Conservation (phyloP, 1,140 invertebrate species). For the Drosophila ohnishii region DNA sequence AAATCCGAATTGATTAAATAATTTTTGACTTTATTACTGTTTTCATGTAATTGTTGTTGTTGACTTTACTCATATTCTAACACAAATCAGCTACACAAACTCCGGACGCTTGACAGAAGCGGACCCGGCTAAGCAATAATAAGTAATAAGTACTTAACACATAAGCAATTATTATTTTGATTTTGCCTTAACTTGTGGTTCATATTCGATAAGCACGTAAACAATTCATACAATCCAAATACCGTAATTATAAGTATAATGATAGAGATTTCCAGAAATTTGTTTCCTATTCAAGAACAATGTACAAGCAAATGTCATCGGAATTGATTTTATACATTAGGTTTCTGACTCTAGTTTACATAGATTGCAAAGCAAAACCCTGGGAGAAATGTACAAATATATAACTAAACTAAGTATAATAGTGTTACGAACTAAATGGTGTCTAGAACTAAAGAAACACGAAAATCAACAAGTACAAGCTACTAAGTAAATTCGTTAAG, state of each 20-base stretch:
- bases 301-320: slow-evolving; percentile 48
- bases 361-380: slow-evolving; percentile 47
- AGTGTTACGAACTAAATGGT: slow-evolving; percentile 58
- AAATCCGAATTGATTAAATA: slow-evolving; percentile 51
- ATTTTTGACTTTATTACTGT: slow-evolving; percentile 68
- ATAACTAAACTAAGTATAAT: slow-evolving; percentile 41
- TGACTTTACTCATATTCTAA: slow-evolving; percentile 63
- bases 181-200: slow-evolving; percentile 11
- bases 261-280: slow-evolving; percentile 33
- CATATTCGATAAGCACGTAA: slow-evolving; percentile 44
- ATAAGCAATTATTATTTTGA: slow-evolving; percentile 41
- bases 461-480: slow-evolving; percentile 64
- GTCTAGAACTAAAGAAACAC: slow-evolving; percentile 70
- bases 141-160: slow-evolving; percentile 66
- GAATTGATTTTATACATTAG: slow-evolving; percentile 46
- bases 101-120: slow-evolving; percentile 22
- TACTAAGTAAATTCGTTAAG: slow-evolving; percentile 67
- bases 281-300: slow-evolving; percentile 52
- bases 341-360: slow-evolving; percentile 32
- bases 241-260: slow-evolving; percentile 30
- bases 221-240: slow-evolving; percentile 63
- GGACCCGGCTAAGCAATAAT: slow-evolving; percentile 59
- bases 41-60: slow-evolving; percentile 44
- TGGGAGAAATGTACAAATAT: slow-evolving; percentile 64
- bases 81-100: slow-evolving; percentile 74